Evolutionary conservation across 2,113 vertebrate genomes (phyloP).

Genomic region (Gavia stellata): DNA sequence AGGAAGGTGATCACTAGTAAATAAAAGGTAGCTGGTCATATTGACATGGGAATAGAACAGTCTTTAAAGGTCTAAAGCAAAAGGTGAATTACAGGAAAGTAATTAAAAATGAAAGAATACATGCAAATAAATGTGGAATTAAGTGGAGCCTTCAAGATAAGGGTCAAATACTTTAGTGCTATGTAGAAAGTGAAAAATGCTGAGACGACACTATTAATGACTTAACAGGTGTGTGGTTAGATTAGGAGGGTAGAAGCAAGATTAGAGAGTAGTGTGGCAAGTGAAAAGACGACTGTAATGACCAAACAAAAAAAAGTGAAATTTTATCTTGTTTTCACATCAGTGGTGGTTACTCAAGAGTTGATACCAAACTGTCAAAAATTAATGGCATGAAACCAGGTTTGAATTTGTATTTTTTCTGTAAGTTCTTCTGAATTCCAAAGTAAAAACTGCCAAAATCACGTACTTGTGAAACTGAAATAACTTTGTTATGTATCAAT

Average conservation of each 20-base stretch:
- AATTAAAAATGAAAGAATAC: neutral
- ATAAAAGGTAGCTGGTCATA: neutral
- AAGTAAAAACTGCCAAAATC: slow-evolving; percentile 1
- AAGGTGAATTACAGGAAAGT: neutral
- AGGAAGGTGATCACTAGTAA: neutral
- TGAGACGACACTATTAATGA: neutral
- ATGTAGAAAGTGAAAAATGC: neutral
- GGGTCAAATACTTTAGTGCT: neutral
- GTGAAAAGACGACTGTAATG: neutral
- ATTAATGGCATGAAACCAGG: neutral
- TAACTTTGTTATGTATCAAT: slow-evolving; percentile 5
- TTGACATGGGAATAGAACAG: neutral
- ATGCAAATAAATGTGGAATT: neutral
- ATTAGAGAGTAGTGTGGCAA: neutral
- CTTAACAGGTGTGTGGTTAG: neutral
- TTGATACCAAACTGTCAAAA: neutral
- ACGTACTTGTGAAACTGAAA: neutral
- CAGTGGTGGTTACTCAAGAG: neutral
- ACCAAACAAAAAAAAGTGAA: neutral
- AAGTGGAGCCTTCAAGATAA: neutral
- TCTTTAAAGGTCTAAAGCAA: neutral
- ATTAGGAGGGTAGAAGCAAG: neutral
- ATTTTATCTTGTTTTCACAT: neutral
- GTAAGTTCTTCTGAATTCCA: neutral
- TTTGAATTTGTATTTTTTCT: neutral